Base-by-base conservation (phyloP, 2,888 invertebrate genomes). In the Linnaemya vulpina region DNA sequence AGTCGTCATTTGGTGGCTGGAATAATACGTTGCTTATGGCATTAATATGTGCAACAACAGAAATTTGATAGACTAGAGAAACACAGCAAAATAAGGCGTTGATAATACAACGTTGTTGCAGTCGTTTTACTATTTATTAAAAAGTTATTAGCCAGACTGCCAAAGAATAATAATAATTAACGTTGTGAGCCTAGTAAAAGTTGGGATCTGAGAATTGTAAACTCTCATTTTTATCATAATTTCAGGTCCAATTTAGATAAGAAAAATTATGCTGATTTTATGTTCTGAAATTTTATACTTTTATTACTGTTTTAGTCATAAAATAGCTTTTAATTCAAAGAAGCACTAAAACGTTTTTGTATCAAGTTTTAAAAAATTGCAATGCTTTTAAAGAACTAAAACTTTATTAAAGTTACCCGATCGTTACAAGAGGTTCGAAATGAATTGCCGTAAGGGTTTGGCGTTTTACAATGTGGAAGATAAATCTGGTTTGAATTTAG, bases 101-200 rank as follows among this genome's bases (percentile, higher is more conserved):
- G 58, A 82, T 82, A 71, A 68, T 67, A 68, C 40, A 15, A 49
- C 62, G 62, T 55, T 71, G 49, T 53, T 53, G 51, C 22, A 17
- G 40, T 68, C 53, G 68, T 62, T 60, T 49, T 73, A 46, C 43
- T 78, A 73, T 73, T 84, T 71, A 81, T 77, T 76, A 46, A 70
- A 77, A 70, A 62, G 25, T 17, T 65, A 17, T 65, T 30, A 17
- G 22, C 49, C 49, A 25, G 13, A 30, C 67, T 25, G 20, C 17
- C 15, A 46, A 8, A 58, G 20, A 46, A 30, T n/a, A 60, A 60
- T n/a, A 60, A 60, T 68, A 46, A 58, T 67, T 77, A 60, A 77
- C n/a, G 38, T 68, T 9, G 4, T 46, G 15, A 58, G 38, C 11
- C 67, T 22, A 46, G 46, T 7, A 53, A 58, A 30, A 76, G 46